phyloP scores from a whole-genome alignment of 1,140 invertebrate genomes.

The Lineus longissimus region DNA sequence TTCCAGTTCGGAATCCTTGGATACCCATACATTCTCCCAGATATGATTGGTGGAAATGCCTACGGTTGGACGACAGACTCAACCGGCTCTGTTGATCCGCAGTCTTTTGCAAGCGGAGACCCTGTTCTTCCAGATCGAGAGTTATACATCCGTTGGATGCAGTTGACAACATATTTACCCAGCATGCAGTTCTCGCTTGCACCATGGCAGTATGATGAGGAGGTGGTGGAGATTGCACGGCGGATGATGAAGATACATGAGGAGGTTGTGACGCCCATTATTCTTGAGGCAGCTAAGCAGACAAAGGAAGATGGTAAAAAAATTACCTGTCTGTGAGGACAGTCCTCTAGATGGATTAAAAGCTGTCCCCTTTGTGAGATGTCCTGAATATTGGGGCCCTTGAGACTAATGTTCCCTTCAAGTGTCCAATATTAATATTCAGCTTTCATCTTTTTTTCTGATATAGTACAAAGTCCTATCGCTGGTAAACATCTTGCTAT shows the following conservation, averaged over 20 bases:
- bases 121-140: conserved; percentile 64
- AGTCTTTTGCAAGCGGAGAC: background rate
- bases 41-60: conserved; percentile 89
- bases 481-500: too few relatives aligned
- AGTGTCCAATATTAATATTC: too few relatives aligned
- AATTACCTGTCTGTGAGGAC: background rate
- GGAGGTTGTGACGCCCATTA: conserved; percentile 61
- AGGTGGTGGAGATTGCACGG: conserved; percentile 65
- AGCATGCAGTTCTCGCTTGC: conserved; percentile 80
- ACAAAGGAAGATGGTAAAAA: conserved; percentile 67
- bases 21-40: conserved; percentile 79
- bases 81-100: background rate
- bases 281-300: conserved; percentile 58
- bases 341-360: background rate
- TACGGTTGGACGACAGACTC: conserved; percentile 38
- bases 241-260: conserved; percentile 67
- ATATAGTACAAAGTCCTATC: too few relatives aligned
- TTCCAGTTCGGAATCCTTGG: conserved; percentile 81
- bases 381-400: too few relatives aligned
- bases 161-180: conserved; percentile 81
- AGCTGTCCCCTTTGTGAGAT: background rate
- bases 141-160: conserved; percentile 85
- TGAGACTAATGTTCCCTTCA: too few relatives aligned
- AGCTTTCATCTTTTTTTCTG: too few relatives aligned
- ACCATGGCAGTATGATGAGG: conserved; percentile 80